These are phyloP conservation scores for Rostratula benghalensis DNA, from an alignment of 2,113 vertebrate genomes.

Conservation along the genomic window DNA sequence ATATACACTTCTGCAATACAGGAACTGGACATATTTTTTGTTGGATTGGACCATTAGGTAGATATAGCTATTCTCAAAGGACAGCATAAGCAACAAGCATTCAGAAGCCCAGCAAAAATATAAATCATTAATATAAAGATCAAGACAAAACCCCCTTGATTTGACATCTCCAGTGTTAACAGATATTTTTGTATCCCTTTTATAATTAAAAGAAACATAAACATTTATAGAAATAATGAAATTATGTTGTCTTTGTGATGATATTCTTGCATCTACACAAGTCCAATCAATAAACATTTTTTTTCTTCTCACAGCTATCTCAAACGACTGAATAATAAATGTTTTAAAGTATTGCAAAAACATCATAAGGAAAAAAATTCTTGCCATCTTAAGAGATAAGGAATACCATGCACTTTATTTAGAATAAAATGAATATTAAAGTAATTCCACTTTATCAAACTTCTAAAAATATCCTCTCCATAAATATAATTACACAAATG, in stretches of 20 bases:
- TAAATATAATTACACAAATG: not conserved
- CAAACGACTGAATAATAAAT: not conserved
- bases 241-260: not conserved
- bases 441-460: not conserved
- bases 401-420: not conserved
- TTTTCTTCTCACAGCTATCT: not conserved
- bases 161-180: not conserved
- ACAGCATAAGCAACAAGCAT: not conserved
- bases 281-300: not conserved
- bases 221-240: not conserved
- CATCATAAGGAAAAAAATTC: not conserved
- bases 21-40: conserved; percentile 63
- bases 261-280: too few species aligned
- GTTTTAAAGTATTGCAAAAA: not conserved
- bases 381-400: not conserved
- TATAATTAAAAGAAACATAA: not conserved
- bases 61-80: conserved; percentile 39
- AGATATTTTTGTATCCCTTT: not conserved
- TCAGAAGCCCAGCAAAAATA: conserved; percentile 16
- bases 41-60: conserved; percentile 52
- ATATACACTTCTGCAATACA: not conserved
- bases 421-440: not conserved
- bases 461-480: not conserved
- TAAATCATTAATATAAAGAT: conserved; percentile 55
- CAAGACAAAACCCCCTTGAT: conserved; percentile 14